These are phyloP conservation scores for Temnothorax nylanderi DNA, from an alignment of 1,140 invertebrate species.

Conservation along the genomic window DNA sequence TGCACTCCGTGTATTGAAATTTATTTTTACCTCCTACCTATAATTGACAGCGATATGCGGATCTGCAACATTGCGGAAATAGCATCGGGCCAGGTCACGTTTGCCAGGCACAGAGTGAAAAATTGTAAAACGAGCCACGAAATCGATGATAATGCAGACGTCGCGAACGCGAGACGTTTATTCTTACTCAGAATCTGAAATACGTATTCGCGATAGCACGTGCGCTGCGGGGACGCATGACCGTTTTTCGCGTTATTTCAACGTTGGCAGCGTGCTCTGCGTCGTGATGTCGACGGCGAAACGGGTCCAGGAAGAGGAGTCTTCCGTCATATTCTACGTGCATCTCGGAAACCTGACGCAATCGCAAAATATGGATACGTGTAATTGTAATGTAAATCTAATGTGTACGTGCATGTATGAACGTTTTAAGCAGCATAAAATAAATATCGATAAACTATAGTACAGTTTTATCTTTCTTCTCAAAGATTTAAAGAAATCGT, in stretches of 20 bases:
- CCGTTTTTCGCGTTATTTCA: conserved; percentile 49
- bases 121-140: conserved; percentile 53
- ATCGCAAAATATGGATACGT: conserved; percentile 5
- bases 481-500: neutral
- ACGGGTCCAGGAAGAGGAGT: conserved; percentile 43
- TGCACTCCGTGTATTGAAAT: neutral
- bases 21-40: neutral
- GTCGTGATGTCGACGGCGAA: conserved; percentile 39
- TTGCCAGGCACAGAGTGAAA: neutral
- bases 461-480: neutral
- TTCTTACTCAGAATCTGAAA: conserved; percentile 54
- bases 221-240: conserved; percentile 36
- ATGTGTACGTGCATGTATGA: neutral
- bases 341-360: conserved; percentile 1
- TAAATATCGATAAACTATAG: neutral
- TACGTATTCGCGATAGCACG: conserved; percentile 55
- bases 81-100: conserved; percentile 3
- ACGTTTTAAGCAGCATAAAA: neutral
- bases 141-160: conserved; percentile 56
- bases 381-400: neutral
- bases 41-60: conserved; percentile 38
- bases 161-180: conserved; percentile 44
- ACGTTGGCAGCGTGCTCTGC: conserved; percentile 40
- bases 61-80: conserved; percentile 10
- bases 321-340: conserved; percentile 44